Percentiles rank a stretch among this genome's conserved stretches.
Conservation (phyloP, 2,888 invertebrate species). For the Synergus gifuensis region DNA sequence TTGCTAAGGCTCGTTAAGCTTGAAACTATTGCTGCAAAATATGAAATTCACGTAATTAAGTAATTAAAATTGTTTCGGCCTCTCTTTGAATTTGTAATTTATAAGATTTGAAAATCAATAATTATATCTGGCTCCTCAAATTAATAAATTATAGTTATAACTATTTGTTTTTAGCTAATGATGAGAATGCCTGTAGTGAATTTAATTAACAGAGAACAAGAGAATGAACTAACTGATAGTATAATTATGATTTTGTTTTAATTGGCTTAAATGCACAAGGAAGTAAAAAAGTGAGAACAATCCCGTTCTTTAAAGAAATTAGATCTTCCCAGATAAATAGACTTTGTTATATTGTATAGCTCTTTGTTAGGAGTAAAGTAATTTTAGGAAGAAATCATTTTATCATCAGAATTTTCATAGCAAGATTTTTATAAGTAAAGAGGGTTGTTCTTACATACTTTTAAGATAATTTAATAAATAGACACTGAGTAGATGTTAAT, state of each 20-base stretch:
- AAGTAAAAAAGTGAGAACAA: slow-evolving; percentile 37
- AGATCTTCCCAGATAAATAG: background rate
- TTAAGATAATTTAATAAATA: no score
- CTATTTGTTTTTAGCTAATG: background rate
- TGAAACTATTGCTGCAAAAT: background rate
- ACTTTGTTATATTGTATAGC: background rate
- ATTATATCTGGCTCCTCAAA: background rate
- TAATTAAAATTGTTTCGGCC: background rate
- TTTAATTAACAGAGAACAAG: slow-evolving; percentile 24
- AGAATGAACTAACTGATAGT: slow-evolving; percentile 24
- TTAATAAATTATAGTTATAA: slow-evolving; percentile 1
- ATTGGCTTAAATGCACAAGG: slow-evolving; percentile 8
- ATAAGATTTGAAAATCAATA: background rate
- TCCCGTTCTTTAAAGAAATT: slow-evolving; percentile 27
- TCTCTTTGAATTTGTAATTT: background rate
- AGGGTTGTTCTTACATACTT: background rate
- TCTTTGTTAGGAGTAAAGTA: background rate
- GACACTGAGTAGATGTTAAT: background rate
- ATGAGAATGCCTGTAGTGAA: background rate
- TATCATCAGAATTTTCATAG: background rate
- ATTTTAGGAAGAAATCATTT: no score
- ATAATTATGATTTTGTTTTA: slow-evolving; percentile 33
- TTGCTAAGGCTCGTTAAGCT: background rate
- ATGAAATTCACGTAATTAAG: background rate
- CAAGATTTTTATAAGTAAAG: background rate